These are phyloP conservation scores for Forbesichthys agassizii DNA, from an alignment of 2,113 vertebrate genomes.

Conservation along the genomic window DNA sequence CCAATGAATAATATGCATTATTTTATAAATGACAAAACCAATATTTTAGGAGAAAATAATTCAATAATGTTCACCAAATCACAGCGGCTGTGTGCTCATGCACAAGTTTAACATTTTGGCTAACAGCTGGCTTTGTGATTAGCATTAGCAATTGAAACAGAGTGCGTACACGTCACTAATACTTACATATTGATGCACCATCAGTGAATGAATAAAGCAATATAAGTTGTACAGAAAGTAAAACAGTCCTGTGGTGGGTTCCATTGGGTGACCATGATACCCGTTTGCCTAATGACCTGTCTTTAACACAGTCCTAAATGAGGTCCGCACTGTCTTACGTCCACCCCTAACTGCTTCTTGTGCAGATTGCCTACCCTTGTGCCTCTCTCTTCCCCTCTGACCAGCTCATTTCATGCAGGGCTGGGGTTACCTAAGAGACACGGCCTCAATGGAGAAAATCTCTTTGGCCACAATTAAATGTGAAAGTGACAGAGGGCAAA, in stretches of 20 bases:
- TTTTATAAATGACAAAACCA: too few species aligned
- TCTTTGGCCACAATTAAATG: constrained; percentile 78
- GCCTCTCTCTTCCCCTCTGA: constrained; percentile 59
- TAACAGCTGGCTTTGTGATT: too few species aligned
- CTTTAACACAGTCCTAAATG: constrained; percentile 14
- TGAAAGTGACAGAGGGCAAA: constrained; percentile 72
- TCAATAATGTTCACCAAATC: too few species aligned
- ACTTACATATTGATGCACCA: constrained; percentile 50
- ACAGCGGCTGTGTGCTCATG: too few species aligned
- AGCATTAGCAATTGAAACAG: constrained; percentile 7
- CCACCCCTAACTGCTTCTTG: constrained; percentile 55
- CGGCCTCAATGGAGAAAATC: constrained; percentile 80
- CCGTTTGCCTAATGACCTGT: neutral
- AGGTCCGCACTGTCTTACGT: constrained; percentile 46
- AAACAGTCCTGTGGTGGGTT: constrained; percentile 38
- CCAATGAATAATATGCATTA: neutral
- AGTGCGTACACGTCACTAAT: constrained; percentile 24
- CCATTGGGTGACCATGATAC: constrained; percentile 5
- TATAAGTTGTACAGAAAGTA: neutral
- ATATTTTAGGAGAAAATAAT: too few species aligned
- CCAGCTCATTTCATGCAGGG: constrained; percentile 83
- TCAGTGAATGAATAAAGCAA: constrained; percentile 8
- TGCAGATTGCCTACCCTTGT: constrained; percentile 61
- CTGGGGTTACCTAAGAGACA: constrained; percentile 82
- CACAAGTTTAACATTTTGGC: too few species aligned